These are phyloP conservation scores for Alouatta palliata DNA, from an alignment of 2,113 vertebrate genomes.

Conservation along the genomic window DNA sequence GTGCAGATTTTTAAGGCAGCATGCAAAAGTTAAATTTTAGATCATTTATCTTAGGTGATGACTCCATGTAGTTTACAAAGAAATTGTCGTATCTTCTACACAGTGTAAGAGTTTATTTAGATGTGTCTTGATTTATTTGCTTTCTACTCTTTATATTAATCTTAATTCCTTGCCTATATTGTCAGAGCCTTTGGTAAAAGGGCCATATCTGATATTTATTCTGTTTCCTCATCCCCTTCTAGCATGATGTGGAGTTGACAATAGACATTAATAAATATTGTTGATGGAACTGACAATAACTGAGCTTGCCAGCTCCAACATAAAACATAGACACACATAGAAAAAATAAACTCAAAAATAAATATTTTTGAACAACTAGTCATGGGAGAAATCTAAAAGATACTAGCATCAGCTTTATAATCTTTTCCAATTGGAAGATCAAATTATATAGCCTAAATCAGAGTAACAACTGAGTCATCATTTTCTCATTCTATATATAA, in stretches of 20 bases:
- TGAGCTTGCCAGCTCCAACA: background rate
- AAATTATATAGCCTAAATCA: constrained; percentile 19
- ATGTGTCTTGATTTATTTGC: background rate
- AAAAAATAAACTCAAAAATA: constrained; percentile 20
- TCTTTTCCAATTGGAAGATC: constrained; percentile 1
- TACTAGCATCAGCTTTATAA: background rate
- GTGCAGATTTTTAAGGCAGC: background rate
- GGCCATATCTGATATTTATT: background rate
- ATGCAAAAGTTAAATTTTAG: background rate
- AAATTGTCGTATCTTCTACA: background rate
- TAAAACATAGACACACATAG: background rate
- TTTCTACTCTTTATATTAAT: background rate
- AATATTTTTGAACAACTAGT: background rate
- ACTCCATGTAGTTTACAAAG: background rate
- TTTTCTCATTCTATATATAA: background rate
- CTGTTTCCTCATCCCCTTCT: background rate
- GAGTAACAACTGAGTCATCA: constrained; percentile 27
- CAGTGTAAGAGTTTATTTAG: background rate
- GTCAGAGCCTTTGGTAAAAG: background rate
- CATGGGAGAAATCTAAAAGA: constrained; percentile 9
- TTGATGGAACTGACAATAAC: background rate
- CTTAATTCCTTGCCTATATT: background rate
- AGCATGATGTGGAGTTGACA: background rate
- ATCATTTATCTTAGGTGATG: background rate
- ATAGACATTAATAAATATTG: background rate